These are phyloP conservation scores for Limanda limanda DNA, from an alignment of 2,113 vertebrate genomes.

Conservation along the genomic window DNA sequence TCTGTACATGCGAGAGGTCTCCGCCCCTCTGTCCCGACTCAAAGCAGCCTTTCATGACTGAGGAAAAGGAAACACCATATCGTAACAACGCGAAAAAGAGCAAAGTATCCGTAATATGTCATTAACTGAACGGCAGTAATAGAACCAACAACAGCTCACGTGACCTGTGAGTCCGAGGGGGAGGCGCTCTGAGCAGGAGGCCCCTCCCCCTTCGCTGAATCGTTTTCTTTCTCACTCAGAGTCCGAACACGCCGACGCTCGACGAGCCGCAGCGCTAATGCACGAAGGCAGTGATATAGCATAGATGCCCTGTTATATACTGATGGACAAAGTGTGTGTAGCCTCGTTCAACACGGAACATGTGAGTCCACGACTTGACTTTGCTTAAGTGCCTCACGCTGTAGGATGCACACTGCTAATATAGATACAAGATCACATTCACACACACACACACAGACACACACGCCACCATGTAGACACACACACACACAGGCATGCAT, in stretches of 20 bases:
- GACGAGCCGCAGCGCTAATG: constrained; percentile 47
- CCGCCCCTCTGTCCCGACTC: constrained; percentile 34
- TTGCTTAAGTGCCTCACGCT: constrained; percentile 64
- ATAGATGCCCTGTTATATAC: constrained; percentile 63
- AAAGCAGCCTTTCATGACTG: constrained; percentile 54
- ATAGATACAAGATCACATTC: constrained; percentile 60
- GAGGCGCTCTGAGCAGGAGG: constrained; percentile 25
- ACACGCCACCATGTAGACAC: neutral
- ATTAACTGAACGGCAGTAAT: constrained; percentile 53
- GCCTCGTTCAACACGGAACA: constrained; percentile 41
- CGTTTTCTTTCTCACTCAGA: constrained; percentile 18
- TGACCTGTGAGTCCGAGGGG: constrained; percentile 40
- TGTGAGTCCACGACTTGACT: constrained; percentile 32
- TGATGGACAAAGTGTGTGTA: constrained; percentile 57
- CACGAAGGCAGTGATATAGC: constrained; percentile 73
- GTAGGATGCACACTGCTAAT: constrained; percentile 61
- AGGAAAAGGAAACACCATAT: constrained; percentile 55
- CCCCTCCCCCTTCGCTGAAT: constrained; percentile 24
- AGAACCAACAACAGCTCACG: constrained; percentile 39
- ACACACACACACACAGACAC: constrained; percentile 4
- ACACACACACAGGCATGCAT: constrained; percentile 18
- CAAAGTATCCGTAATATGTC: constrained; percentile 43
- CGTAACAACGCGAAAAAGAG: constrained; percentile 44
- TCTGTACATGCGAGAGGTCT: constrained; percentile 4
- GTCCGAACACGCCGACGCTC: constrained; percentile 45